phyloP scores from a whole-genome alignment of 2,113 vertebrate genomes.

The Hassar affinis region DNA sequence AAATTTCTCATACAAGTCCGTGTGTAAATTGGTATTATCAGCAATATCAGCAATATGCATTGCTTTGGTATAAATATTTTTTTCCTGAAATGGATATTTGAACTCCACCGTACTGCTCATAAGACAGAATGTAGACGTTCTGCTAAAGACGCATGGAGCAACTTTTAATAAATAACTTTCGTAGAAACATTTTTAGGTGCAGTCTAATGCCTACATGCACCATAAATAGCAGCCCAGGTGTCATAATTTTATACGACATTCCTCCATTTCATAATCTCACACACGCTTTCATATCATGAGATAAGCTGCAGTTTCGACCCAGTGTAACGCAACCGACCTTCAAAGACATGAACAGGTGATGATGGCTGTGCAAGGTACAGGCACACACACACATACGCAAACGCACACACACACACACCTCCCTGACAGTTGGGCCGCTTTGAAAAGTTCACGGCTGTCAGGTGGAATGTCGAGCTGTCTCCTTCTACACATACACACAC shows the following conservation, averaged over 20 bases:
- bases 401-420: conserved; percentile 58
- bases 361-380: conserved; percentile 67
- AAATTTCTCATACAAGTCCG: too few relatives aligned
- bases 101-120: not conserved
- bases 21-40: not conserved
- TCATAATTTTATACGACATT: conserved; percentile 26
- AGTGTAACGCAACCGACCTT: conserved; percentile 74
- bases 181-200: not conserved
- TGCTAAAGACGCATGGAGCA: not conserved
- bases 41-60: not conserved
- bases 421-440: conserved; percentile 74
- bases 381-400: conserved; percentile 59
- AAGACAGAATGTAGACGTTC: not conserved
- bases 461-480: conserved; percentile 83
- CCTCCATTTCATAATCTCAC: conserved; percentile 32
- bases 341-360: conserved; percentile 84
- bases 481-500: conserved; percentile 47
- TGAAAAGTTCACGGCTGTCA: conserved; percentile 99
- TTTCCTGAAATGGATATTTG: not conserved
- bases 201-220: not conserved
- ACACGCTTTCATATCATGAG: conserved; percentile 49
- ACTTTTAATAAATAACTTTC: not conserved
- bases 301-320: conserved; percentile 61
- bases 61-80: not conserved
- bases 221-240: conserved; percentile 39